These are phyloP conservation scores for Zosterops japonicus DNA, from an alignment of 2,113 vertebrate species.

Conservation along the genomic window DNA sequence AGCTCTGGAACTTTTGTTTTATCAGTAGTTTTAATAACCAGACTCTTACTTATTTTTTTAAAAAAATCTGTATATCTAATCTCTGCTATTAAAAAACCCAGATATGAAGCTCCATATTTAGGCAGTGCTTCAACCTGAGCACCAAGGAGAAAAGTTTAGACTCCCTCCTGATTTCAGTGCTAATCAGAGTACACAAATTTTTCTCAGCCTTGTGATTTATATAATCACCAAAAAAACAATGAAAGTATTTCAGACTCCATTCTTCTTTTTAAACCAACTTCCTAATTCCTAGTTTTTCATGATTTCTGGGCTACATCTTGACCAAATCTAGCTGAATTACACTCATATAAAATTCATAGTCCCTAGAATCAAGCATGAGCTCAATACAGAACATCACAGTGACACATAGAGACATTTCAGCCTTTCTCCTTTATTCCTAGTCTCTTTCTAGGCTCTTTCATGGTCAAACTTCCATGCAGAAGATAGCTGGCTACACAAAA, in stretches of 20 bases:
- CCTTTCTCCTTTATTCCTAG: neutral
- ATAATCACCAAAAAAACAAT: neutral
- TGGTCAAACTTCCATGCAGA: neutral
- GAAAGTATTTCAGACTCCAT: neutral
- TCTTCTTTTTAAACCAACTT: neutral
- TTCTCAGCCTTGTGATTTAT: neutral
- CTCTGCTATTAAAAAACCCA: neutral
- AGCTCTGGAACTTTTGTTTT: neutral
- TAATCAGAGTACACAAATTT: neutral
- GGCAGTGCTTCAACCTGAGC: accelerated
- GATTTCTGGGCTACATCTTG: neutral
- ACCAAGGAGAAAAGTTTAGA: neutral
- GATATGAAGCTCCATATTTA: neutral
- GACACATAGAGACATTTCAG: neutral
- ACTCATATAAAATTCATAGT: neutral
- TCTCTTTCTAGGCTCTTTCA: neutral
- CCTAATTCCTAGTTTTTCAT: neutral
- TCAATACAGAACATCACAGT: neutral
- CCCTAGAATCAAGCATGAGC: neutral
- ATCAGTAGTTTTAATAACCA: neutral
- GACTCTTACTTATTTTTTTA: neutral
- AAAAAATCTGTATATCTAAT: neutral
- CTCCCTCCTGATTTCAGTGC: accelerated
- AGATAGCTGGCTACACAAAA: neutral
- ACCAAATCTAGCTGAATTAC: neutral